Base-by-base conservation (phyloP, 2,888 invertebrate genomes). In the Alitta virens region DNA sequence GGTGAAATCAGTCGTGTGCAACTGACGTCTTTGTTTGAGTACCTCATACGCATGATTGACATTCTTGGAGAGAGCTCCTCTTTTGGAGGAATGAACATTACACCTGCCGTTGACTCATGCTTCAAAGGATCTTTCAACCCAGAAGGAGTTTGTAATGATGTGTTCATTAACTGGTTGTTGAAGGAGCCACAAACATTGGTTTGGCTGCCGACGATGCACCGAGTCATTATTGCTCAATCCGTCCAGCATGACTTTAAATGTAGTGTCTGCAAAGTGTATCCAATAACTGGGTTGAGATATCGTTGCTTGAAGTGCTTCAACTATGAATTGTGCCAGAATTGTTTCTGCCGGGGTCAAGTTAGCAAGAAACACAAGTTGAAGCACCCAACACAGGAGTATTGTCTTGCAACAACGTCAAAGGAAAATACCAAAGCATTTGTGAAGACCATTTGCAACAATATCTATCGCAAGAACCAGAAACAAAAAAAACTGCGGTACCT, bases 101-200 rank as follows among this genome's bases (percentile, higher is more conserved):
- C 87, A 69, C 83, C 85, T 18, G 88, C 90, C 68, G 85, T 91
- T 59, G 88, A 90, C 67, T 86, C 86, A 69, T 91, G 91, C 81
- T 90, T 91, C 43, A 73, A 77, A 62, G 83, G 71, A 74, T n/a
- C 46, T 5, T 46, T 46, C n/a, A 46, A 46, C 21, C 21, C 43
- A 16, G 83, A 89, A 9, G 90, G 90, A 21, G 84, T 90, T 50
- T 86, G 86, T 50, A 87, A 89, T 72, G 86, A 86, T 56, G 83
- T 85, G 16, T 90, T 91, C 68, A 86, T 89, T 9, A 82, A 85
- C 64, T 92, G 92, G 92, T 84, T 91, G 53, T 83, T 86, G 72
- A 83, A 84, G 26, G 86, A 86, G 65, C 86, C 87, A 12, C 86
- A 87, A 69, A 83, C 87, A 42, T 77, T 89, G 14, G 84, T 86